Percentiles rank a stretch among this genome's conserved stretches.
These are phyloP conservation scores for Peromyscus leucopus DNA, from an alignment of 2,113 vertebrate genomes.

Conservation along the genomic window DNA sequence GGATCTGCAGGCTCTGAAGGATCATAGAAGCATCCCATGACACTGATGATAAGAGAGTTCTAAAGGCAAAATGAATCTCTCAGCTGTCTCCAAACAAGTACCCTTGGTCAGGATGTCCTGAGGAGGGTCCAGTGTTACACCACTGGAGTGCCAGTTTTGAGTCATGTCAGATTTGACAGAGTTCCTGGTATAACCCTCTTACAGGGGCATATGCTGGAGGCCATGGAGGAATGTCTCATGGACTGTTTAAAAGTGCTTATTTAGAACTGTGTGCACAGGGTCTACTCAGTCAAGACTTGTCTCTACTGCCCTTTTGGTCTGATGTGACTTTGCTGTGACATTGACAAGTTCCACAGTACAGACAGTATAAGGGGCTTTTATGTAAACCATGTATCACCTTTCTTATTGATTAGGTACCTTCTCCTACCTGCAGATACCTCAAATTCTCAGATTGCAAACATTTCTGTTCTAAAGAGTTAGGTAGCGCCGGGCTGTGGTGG, in stretches of 20 bases:
- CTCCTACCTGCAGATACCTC: background rate
- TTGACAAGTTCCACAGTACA: background rate
- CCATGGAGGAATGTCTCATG: background rate
- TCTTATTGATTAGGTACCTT: background rate
- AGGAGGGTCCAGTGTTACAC: background rate
- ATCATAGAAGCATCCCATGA: background rate
- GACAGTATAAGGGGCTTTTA: background rate
- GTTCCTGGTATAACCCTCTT: background rate
- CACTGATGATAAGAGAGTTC: background rate
- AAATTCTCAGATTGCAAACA: background rate
- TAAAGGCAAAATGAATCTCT: background rate
- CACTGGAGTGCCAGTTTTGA: background rate
- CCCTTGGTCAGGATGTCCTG: background rate
- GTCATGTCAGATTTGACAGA: no score
- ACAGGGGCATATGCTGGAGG: no score
- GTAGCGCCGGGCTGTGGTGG: no score
- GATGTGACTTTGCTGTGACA: background rate
- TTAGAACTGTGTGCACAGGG: background rate
- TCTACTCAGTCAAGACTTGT: background rate
- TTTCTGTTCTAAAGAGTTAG: background rate
- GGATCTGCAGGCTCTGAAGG: background rate
- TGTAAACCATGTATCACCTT: no score
- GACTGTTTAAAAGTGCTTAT: background rate
- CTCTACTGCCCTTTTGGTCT: no score
- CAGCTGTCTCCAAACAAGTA: background rate